Evolutionary conservation across 2,113 vertebrate species (phyloP), one percentile per base, ranked within the genome.

Genomic region (Platanista minor): DNA sequence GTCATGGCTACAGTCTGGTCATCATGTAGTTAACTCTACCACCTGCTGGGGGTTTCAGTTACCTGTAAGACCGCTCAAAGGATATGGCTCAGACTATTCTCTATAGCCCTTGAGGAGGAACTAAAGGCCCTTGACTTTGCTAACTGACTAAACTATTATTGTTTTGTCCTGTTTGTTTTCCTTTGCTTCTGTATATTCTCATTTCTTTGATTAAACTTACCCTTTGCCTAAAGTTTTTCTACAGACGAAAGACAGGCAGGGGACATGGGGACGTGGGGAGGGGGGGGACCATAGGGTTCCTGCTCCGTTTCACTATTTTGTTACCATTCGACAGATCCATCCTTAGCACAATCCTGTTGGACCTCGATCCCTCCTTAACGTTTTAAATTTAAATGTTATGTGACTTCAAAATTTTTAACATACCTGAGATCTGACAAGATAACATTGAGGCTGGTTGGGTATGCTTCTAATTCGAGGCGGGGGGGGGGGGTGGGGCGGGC

Each of bases 351-450:
- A 66, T 78, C 61, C 15, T 90, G 21, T 85, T 88, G 92, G 72
- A 93, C 81, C 49, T 66, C 20, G 15, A 10, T 39, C 21, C 8
- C 49, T 67, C 67, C 64, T 72, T 85, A n/a, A 43, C 49, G 57
- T 77, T 84, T 97, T 94, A 57, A 52, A 64, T 59, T 31, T 77
- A 89, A 94, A 92, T n/a, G 41, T 86, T 64, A 69, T 10, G 12
- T 80, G 39, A 82, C 62, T 71, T 94, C 39, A 75, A 17, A 74
- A 8, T 27, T 62, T 95, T 54, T 17, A 46, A 87, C 69, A 46
- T 78, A 41, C n/a, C 59, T 87, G 18, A 54, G 33, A 80, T 69
- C 67, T 90, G 95, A 69, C 36, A 75, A 84, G 39, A 62, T 11
- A 54, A 0, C 46, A 5, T 61, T 54, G 82, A 81, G 43, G 29